Percentiles rank a stretch among this genome's conserved stretches.
phyloP scores from a whole-genome alignment of 1,140 invertebrate species.

The Hyposmocoma kahamanoa region DNA sequence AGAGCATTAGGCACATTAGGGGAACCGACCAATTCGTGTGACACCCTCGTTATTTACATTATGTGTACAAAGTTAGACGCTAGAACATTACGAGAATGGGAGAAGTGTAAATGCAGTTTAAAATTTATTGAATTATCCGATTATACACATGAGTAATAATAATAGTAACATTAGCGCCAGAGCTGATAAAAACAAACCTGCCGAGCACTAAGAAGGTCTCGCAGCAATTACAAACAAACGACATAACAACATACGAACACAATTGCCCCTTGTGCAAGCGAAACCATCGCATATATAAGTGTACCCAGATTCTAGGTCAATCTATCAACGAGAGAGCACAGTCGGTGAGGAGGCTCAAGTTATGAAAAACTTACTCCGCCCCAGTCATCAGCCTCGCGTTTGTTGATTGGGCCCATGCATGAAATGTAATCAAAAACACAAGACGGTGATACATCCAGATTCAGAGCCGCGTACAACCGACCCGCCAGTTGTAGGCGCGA shows the following conservation, averaged over 20 bases:
- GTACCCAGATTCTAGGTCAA: slow-evolving; percentile 1
- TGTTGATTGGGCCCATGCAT: slow-evolving; percentile 7
- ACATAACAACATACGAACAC: not conserved
- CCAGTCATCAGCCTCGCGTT: not conserved
- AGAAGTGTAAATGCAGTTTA: slow-evolving; percentile 4
- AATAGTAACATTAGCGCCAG: not conserved
- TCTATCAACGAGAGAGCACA: slow-evolving; percentile 1
- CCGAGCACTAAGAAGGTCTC: slow-evolving; percentile 5
- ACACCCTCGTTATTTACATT: slow-evolving; percentile 8
- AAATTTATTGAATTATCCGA: slow-evolving; percentile 3
- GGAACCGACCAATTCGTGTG: slow-evolving; percentile 8
- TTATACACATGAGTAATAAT: slow-evolving; percentile 1
- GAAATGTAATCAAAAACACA: slow-evolving; percentile 7
- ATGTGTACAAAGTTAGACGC: slow-evolving; percentile 5
- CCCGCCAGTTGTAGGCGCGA: slow-evolving; percentile 1
- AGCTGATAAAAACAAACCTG: slow-evolving; percentile 5
- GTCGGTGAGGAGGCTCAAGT: not conserved
- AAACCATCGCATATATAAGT: slow-evolving; percentile 7
- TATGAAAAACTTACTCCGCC: slow-evolving; percentile 8
- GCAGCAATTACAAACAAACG: not conserved
- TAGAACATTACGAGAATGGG: slow-evolving; percentile 8
- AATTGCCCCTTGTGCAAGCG: slow-evolving; percentile 5
- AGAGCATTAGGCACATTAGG: slow-evolving; percentile 5
- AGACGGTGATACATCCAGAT: slow-evolving; percentile 6
- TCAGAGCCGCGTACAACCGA: not conserved